Base-by-base conservation (phyloP, 1,140 invertebrate genomes). In the Drusus annulatus region DNA sequence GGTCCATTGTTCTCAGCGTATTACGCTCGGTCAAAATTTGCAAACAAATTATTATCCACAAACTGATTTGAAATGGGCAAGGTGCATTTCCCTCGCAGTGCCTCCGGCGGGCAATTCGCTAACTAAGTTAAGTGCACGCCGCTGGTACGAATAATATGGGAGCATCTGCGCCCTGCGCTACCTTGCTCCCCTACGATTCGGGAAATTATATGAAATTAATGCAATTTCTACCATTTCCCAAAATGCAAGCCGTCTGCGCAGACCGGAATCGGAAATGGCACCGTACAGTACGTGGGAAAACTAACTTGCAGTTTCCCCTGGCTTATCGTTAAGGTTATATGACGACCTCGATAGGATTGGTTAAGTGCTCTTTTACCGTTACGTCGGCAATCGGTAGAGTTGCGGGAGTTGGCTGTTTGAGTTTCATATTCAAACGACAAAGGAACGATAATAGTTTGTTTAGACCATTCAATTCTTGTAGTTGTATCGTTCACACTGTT, bases 121-220 rank as follows among this genome's bases (percentile, higher is more conserved):
- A 69, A 69, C 65, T 45, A 17, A 69, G 28, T 69, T 69, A 45
- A 69, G 28, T 69, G 65, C 60, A 8, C 65, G 36, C 65, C 50
- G 7, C 51, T 16, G 15, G 28, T 58, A 28, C 21, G 31, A 36
- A 36, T 36, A 36, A 36, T 36, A 36, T 36, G 16, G 50, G 76
- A n/a, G n/a, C n/a, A n/a, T n/a, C n/a, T 28, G 36, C 68, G 68
- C 60, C 23, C 50, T 62, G 77, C 31, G 28, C 36, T 25, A 8
- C 63, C 15, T 16, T 19, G 21, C 63, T 50, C 76, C 31, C 51
- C 10, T 63, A 62, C 68, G 77, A 73, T 79, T 58, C 51, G 6
- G 56, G 77, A 73, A 79, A 79, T 79, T 79, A 79, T 73, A 79
- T 58, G 77, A 79, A 71, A 60, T 79, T 79, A 79, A 79, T 79